These are phyloP conservation scores for Exocentrus adspersus DNA, from an alignment of 2,888 invertebrate genomes.

Conservation along the genomic window DNA sequence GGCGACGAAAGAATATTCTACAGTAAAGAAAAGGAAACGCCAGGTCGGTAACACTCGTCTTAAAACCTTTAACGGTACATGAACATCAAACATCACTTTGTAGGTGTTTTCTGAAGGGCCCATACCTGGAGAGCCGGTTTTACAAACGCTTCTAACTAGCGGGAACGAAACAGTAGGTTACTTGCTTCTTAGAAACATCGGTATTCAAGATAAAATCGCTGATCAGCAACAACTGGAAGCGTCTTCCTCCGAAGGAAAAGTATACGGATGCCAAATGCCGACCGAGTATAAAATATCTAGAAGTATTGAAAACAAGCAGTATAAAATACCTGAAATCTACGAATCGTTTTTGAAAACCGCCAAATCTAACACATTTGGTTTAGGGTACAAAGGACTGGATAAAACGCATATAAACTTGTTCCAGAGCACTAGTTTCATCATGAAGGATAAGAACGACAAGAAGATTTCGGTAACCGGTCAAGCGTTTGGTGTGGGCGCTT, in stretches of 20 bases:
- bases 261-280: slow-evolving; percentile 67
- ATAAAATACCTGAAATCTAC: slow-evolving; percentile 85
- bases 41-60: slow-evolving; percentile 26
- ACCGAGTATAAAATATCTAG: slow-evolving; percentile 61
- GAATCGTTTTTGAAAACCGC: slow-evolving; percentile 76
- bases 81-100: slow-evolving; percentile 6
- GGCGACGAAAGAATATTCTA: slow-evolving; percentile 80
- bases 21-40: slow-evolving; percentile 61
- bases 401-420: slow-evolving; percentile 66
- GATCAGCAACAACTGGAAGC: slow-evolving; percentile 65
- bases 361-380: slow-evolving; percentile 84
- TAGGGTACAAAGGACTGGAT: slow-evolving; percentile 80
- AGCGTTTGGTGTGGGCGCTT: slow-evolving; percentile 98
- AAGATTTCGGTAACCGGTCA: slow-evolving; percentile 76
- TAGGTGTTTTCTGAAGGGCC: slow-evolving; percentile 58
- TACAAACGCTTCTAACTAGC: slow-evolving; percentile 75
- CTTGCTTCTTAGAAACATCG: slow-evolving; percentile 86
- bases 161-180: slow-evolving; percentile 91
- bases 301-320: slow-evolving; percentile 68
- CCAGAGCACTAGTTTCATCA: slow-evolving; percentile 64
- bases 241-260: slow-evolving; percentile 55
- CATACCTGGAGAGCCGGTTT: slow-evolving; percentile 74
- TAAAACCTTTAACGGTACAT: too few relatives aligned
- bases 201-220: slow-evolving; percentile 77
- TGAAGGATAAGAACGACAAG: slow-evolving; percentile 72